Percentiles rank a stretch among this genome's conserved stretches.
Conservation (phyloP, 1,140 invertebrate species). For the Ostrea edulis region DNA sequence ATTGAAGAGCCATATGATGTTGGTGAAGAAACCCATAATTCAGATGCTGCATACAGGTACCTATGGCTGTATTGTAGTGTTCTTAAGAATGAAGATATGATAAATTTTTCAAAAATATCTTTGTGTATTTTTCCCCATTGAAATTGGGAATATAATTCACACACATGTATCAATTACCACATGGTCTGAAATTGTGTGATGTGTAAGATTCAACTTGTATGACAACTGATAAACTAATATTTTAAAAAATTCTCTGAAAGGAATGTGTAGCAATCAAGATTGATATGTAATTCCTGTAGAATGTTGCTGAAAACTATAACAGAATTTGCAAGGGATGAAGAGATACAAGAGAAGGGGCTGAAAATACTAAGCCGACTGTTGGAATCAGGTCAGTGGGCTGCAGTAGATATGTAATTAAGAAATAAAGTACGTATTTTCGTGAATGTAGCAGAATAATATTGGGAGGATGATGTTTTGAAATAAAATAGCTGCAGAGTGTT, state of each 20-base stretch:
- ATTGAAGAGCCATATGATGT: not conserved
- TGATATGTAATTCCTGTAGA: not conserved
- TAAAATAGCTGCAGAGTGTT: no score
- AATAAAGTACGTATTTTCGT: no score
- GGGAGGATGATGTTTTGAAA: no score
- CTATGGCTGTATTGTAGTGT: no score
- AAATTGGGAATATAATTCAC: no score
- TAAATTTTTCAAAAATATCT: no score
- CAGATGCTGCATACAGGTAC: conserved; percentile 18
- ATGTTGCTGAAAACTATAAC: not conserved
- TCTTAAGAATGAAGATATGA: not conserved
- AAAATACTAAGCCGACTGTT: not conserved
- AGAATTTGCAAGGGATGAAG: not conserved
- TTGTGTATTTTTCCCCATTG: no score
- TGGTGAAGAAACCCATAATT: not conserved
- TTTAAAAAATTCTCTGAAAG: not conserved
- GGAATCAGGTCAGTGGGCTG: not conserved
- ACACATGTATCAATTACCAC: no score
- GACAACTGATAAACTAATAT: no score
- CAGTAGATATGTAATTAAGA: not conserved
- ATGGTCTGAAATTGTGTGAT: no score
- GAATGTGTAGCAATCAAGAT: not conserved
- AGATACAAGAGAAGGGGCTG: not conserved
- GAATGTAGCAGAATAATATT: no score
- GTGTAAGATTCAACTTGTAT: no score